Evolutionary conservation across 64 coral and sea anemone species (phyloP).

Genomic region (Catalaphyllia jardinei): DNA sequence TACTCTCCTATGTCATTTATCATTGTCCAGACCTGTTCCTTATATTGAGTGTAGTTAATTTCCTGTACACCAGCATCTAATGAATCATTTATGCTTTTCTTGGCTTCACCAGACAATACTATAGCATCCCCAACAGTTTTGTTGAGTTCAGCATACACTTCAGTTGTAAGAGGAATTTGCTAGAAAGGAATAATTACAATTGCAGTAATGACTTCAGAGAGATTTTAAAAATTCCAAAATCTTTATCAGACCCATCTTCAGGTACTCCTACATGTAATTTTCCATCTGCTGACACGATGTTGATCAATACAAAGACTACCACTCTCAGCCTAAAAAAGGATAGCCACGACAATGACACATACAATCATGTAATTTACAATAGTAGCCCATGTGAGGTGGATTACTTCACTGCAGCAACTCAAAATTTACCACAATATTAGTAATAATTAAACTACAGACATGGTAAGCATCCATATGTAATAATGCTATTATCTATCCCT

Average conservation of each 20-base stretch:
- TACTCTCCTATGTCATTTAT: too few species aligned
- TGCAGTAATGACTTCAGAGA: neutral
- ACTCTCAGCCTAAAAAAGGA: too few species aligned
- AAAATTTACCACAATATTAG: too few species aligned
- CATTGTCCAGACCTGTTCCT: constrained; percentile 61
- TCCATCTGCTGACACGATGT: too few species aligned
- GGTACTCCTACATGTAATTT: neutral
- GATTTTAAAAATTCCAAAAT: neutral
- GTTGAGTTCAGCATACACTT: constrained; percentile 67
- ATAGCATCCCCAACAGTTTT: constrained; percentile 53
- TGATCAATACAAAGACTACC: too few species aligned
- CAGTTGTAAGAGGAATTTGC: constrained; percentile 66
- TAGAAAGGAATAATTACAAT: neutral
- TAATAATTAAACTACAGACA: too few species aligned
- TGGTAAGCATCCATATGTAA: too few species aligned
- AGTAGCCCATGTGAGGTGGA: too few species aligned
- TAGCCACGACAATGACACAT: too few species aligned
- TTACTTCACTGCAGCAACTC: too few species aligned
- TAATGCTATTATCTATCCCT: too few species aligned
- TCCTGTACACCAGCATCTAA: constrained; percentile 72
- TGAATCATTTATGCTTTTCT: constrained; percentile 65
- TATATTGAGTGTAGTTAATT: constrained; percentile 66
- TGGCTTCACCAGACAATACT: constrained; percentile 42
- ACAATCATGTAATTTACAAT: too few species aligned
- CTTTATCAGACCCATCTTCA: neutral